Percentiles rank a stretch among this genome's conserved stretches.
These are phyloP conservation scores for Apis dorsata DNA, from an alignment of 1,140 invertebrate species.

Conservation along the genomic window DNA sequence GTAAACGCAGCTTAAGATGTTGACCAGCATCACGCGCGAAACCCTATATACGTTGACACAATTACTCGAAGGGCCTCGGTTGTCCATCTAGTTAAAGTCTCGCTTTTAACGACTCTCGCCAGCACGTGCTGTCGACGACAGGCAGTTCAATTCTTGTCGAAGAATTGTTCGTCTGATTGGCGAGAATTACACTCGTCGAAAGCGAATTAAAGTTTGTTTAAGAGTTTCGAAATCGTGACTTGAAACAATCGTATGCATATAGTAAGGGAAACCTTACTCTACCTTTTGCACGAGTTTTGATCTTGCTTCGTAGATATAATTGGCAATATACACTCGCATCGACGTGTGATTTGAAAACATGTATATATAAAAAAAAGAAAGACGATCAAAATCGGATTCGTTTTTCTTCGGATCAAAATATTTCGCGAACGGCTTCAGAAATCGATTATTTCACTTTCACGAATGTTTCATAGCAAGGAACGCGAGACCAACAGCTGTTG, in stretches of 20 bases:
- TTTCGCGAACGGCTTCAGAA: too few species aligned
- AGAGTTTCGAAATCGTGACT: constrained; percentile 16
- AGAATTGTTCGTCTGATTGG: constrained; percentile 38
- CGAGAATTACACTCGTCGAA: constrained; percentile 54
- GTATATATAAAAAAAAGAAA: too few species aligned
- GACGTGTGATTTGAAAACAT: too few species aligned
- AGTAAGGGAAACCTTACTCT: too few species aligned
- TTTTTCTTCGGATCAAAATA: too few species aligned
- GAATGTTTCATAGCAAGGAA: too few species aligned
- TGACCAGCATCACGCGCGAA: background rate
- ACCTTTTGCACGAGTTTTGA: too few species aligned
- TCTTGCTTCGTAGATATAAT: too few species aligned
- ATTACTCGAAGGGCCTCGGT: constrained; percentile 39
- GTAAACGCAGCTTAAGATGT: too few species aligned
- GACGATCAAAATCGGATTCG: too few species aligned
- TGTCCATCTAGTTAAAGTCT: constrained; percentile 43
- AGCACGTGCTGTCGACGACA: constrained; percentile 57
- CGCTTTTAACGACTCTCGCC: constrained; percentile 40
- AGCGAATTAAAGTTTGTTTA: constrained; percentile 13
- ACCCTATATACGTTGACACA: background rate
- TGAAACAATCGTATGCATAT: background rate
- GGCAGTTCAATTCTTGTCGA: constrained; percentile 50
- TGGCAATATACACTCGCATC: too few species aligned
- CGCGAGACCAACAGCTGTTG: background rate
- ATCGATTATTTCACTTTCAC: background rate